Base-by-base conservation (phyloP, 2,888 invertebrate genomes). In the Folsomia manolachei region DNA sequence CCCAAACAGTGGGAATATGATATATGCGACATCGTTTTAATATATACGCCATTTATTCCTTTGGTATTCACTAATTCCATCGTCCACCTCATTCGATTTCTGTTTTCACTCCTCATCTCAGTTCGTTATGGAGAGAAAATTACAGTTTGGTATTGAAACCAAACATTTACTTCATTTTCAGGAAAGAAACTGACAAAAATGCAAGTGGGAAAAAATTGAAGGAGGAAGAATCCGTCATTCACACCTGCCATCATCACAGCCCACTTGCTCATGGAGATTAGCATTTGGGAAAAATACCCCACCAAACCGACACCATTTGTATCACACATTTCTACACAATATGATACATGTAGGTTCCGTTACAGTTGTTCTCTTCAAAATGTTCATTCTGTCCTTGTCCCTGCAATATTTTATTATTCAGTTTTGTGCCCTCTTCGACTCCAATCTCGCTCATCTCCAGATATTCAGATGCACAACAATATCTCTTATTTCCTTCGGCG, bases 151-250 rank as follows among this genome's bases (percentile, higher is more conserved):
- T n/a, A n/a, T n/a, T n/a, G n/a, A n/a, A n/a, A n/a, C n/a, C n/a
- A n/a, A n/a, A n/a, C n/a, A n/a, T n/a, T n/a, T n/a, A n/a, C n/a
- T n/a, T n/a, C n/a, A n/a, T n/a, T n/a, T n/a, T n/a, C n/a, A n/a
- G 24, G 25, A 66, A 56, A 75, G 71, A 70, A 70, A 74, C 73
- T 75, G 75, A 77, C 78, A 78, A 77, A 76, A 74, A 76, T 74
- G 72, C 71, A 73, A 74, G 72, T 75, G 75, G 74, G n/a, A 74
- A 77, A 76, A 67, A 76, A 71, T 77, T 75, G 75, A 72, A 76
- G 77, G 77, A 79, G 73, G 74, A 75, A 77, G 71, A 75, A 78
- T 77, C 75, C 77, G 78, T 80, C 80, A 80, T 79, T 78, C 77
- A 80, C 80, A 80, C 80, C 80, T 80, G 80, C 77, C 75, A 71